Evolutionary conservation across 2,888 invertebrate species (phyloP), one percentile per base, ranked within the genome.

Genomic region (Diarsia mendica): DNA sequence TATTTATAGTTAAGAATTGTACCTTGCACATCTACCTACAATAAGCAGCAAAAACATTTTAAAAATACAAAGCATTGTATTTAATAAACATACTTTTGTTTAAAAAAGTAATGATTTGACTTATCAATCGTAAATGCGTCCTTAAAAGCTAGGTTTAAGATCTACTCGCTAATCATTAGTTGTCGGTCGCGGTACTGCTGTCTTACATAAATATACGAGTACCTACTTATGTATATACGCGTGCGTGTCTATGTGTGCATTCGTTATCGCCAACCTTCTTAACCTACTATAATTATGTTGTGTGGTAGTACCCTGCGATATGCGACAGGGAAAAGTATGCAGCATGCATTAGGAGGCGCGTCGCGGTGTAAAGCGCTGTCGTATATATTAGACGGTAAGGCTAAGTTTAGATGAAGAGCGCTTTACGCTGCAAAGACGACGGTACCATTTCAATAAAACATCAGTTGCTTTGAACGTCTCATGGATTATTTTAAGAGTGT

Each of bases 331-430:
- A 72, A 81, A 82, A 81, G 68, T 81, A 82, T 85, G 82, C 82
- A 82, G 61, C 81, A 72, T 81, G 82, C 82, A 85, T 82, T 72
- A 82, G 53, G 48, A 67, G 20, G 63, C 53, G 63, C 67, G 53
- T 53, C 65, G 76, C 49, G 78, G 69, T 85, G 68, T 69, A 67
- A 85, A 72, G 78, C 68, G 75, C 71, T 82, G 53, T 61, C 77
- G 85, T 69, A 82, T 76, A 82, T 72, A 69, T 85, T 69, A 82
- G 71, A 46, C 46, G 60, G 55, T 84, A 51, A 84, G 39, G 60
- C 61, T 66, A 39, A 58, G 67, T 67, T 80, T 67, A 80, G 23
- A 75, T 67, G 84, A 67, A 44, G 13, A 74, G 67, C 33, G 70
- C 53, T 82, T 68, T 53, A 48, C 11, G 55, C 46, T 77, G 39